Evolutionary conservation across 2,797 vertebrate species (phyloP), one percentile per base, ranked within the genome.

Genomic region (Semaprochilodus insignis): DNA sequence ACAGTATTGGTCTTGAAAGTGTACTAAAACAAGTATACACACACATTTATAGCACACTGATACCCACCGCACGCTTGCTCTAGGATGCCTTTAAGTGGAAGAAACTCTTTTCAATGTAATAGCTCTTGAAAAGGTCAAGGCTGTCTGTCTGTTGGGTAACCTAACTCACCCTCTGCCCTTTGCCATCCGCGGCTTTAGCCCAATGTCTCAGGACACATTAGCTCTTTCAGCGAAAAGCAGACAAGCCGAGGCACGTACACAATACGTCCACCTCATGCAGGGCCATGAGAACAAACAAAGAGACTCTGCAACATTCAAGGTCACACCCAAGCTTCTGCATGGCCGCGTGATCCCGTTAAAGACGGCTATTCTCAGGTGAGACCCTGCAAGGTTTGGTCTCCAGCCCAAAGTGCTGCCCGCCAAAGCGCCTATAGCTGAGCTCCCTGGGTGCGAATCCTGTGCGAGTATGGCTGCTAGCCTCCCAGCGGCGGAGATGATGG

Each of bases 171-270:
- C 86, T 44, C 80, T 87, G 85, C 76, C 87, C 85, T 90, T 91
- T 92, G 91, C 91, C 91, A 89, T 92, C 88, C 85, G 83, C 78
- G 70, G 85, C 90, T 91, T 91, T 89, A 91, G 91, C 91, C 89
- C 89, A 85, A 92, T 91, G 92, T 89, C 91, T 89, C 88, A 69
- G 92, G 92, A 93, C 91, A 92, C 89, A 85, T 90, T 90, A 87
- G 81, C 71, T 91, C 88, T 92, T 91, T 92, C 88, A 88, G 90
- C 85, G 87, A 88, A 80, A 80, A 70, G 72, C 74, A 55, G 63
- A 80, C 54, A 73, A 34, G 36, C 54, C 63, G 19, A 57, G 73
- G 77, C 44, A 81, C 76, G 71, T 34, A 77, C 52, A 71, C 80
- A 52, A n/a, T 60, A 54, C 44, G 63, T 65, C 77, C 71, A 36